phyloP scores from a whole-genome alignment of 2,797 vertebrate species.

The Crax fasciolata region DNA sequence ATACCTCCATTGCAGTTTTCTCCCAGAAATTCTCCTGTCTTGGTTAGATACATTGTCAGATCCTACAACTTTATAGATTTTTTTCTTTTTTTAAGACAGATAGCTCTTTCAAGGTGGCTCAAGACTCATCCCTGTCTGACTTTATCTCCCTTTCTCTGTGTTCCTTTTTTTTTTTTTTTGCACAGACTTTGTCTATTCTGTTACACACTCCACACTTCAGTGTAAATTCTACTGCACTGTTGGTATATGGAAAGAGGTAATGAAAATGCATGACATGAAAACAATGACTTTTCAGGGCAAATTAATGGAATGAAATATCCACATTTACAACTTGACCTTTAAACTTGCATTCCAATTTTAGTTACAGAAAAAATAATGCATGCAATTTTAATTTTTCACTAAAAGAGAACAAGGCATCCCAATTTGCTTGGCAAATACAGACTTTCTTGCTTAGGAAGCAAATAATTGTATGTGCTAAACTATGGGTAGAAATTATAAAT shows the following conservation, averaged over 20 bases:
- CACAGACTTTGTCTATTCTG: not conserved
- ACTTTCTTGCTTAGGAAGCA: not conserved
- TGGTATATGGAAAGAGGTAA: not conserved
- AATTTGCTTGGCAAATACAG: not conserved
- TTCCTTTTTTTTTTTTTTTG: not conserved
- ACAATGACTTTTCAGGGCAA: not conserved
- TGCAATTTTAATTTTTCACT: not conserved
- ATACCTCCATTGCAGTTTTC: not conserved
- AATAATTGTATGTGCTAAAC: not conserved
- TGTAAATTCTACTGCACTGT: not conserved
- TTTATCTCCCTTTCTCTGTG: not conserved
- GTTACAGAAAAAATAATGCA: not conserved
- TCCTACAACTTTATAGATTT: not conserved
- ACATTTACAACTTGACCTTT: not conserved
- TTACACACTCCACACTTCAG: not conserved
- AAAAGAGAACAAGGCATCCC: not conserved
- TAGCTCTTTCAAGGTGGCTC: not conserved
- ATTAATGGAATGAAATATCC: not conserved
- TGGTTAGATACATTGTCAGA: not conserved
- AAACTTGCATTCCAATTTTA: not conserved
- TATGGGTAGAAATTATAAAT: not conserved
- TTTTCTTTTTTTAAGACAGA: not conserved
- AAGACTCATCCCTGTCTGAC: not conserved
- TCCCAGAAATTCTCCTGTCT: accelerated
- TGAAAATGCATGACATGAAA: not conserved